Base-by-base conservation (phyloP, 1,140 invertebrate genomes). In the Aricia agestis region DNA sequence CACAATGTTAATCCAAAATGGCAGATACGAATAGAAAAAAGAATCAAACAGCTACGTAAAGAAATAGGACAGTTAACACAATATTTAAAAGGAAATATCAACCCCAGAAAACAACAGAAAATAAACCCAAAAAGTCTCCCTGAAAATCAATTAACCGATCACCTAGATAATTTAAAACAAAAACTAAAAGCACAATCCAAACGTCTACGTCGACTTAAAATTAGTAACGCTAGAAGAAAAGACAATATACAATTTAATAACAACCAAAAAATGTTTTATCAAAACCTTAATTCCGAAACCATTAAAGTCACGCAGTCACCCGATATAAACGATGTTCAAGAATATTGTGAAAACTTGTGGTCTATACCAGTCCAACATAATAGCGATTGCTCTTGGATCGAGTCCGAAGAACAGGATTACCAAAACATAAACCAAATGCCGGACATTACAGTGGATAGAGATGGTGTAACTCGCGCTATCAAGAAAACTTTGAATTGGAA, bases 221-320 rank as follows among this genome's bases (percentile, higher is more conserved):
- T 68, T 31, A 71, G 67, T 61, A 66, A 66, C 25, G n/a, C 68
- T 66, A 52, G 72, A 19, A 69, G 69, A 65, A 45, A 18, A 36
- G 63, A 76, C 11, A 76, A 76, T 66, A 72, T 13, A 2, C 31
- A 66, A 57, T 76, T 73, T 59, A 73, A 69, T 19, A 74, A 10
- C 6, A 76, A 74, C 19, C 70, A 76, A 71, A 74, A 74, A 66
- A 2, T 66, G 63, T 76, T 76, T 69, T 74, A 74, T 41, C 59
- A 72, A 59, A 76, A 68, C 11, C 67, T 70, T 11, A 74, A 72
- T 45, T 25, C 36, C 65, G 45, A 65, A n/a, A n/a, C 17, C 1
- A 70, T 63, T n/a, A 68, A 67, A 52, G 67, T 72, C 52, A 74
- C 7, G 45, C 13, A 74, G 18, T 31, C 36, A 59, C 70, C 70